Evolutionary conservation across 2,797 vertebrate genomes (phyloP), one percentile per base, ranked within the genome.

Genomic region (Parotocinclus haroldoi): DNA sequence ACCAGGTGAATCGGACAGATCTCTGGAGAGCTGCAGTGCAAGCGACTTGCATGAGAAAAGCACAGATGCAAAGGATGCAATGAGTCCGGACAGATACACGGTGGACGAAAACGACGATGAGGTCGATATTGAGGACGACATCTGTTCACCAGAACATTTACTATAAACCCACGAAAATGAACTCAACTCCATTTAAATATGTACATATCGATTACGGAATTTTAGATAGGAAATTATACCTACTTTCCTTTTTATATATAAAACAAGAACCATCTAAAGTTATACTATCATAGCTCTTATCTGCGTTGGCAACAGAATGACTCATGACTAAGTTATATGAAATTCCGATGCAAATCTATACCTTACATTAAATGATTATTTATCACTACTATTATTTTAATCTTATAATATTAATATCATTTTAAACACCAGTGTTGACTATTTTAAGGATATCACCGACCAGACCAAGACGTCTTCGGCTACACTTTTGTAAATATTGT

Each of bases 91-190:
- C 80, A 82, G 90, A 1, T 98, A 91, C 78, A 67, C 92, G 63
- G 86, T 93, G 68, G 91, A 92, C 8, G 95, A 96, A 7, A 81
- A 91, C 12, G 95, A 96, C 71, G 95, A 96, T 76, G 96, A 98
- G 44, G 94, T 99, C 87, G 96, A 99, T 55, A 93, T 98, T 78
- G 96, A 98, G 74, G 96, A 92, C 10, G 95, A 92, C 77, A 81
- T 92, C 69, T 92, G 90, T 68, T 92, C 92, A 11, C 85, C 89
- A 70, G 86, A 91, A 18, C 89, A 92, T 84, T 83, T 91, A 84
- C 81, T 92, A 89, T 92, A 92, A 87, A 79, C 69, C 74, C 77
- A 63, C 57, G 68, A 56, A 79, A 59, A 13, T n/a, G 57, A 17
- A 54, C 4, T 36, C 50, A 27, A 5, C 14, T 27, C 71, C 48